Base-by-base conservation (phyloP, 2,888 invertebrate genomes). In the Lacanobia wlatinum region DNA sequence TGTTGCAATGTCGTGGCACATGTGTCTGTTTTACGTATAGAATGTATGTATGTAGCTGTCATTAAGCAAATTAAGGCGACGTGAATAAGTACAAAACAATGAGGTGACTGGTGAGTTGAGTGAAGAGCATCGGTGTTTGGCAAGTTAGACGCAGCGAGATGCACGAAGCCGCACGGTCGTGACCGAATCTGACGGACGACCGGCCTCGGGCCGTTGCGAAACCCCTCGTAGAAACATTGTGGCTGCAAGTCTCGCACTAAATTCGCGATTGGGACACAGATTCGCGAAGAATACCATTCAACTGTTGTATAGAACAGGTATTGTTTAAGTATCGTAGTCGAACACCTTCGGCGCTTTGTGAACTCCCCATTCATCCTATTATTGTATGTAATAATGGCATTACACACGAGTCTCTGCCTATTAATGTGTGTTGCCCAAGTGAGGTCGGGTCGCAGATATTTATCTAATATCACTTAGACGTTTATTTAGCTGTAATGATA, bases 131-230 rank as follows among this genome's bases (percentile, higher is more conserved):
- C 73, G 79, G 76, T 81, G 86, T 91, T 91, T 89, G 86, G 90
- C 85, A 89, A 90, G 88, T 84, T 82, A 87, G 87, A 81, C 86
- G 83, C 82, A 83, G 87, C 84, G 80, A 73, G 79, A 79, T 84
- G 91, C 93, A 93, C 93, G 93, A 93, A 84, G 86, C 86, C 82
- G 87, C 90, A 87, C 89, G 91, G 90, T 94, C 95, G 95, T 93
- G 95, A 94, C 91, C 91, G 84, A 89, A 86, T 77, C 90, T 87
- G 91, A 89, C 90, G 91, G 92, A 92, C 88, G 91, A 88, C 89
- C 91, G 93, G 90, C 94, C 94, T 95, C 94, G 93, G 86, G 84
- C 68, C 87, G 78, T 95, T 95, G 93, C 95, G 91, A 94, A 92
- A 95, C 90, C 86, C 87, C 89, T 89, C 90, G 88, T 88, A 91